These are phyloP conservation scores for Diachrysia chrysitis DNA, from an alignment of 2,888 invertebrate genomes.

Conservation along the genomic window DNA sequence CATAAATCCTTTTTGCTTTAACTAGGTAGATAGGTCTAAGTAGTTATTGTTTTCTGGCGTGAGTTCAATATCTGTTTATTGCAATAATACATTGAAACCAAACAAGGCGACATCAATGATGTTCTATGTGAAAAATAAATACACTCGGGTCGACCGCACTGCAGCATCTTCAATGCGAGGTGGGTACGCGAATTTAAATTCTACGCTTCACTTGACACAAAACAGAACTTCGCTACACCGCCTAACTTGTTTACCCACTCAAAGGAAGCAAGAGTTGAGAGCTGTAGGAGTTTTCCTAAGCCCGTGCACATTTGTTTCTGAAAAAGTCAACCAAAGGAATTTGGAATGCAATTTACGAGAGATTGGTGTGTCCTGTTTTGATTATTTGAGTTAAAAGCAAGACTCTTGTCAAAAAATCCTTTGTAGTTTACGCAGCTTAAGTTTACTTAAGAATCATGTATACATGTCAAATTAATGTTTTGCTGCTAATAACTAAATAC, in stretches of 20 bases:
- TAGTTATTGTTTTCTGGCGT: neutral
- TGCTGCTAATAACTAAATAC: too few relatives aligned
- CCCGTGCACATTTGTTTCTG: slow-evolving; percentile 45
- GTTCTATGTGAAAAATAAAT: slow-evolving; percentile 48
- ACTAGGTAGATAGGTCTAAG: neutral
- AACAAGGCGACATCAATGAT: slow-evolving; percentile 27
- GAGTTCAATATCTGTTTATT: neutral
- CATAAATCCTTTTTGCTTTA: neutral
- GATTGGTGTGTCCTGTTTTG: slow-evolving; percentile 17
- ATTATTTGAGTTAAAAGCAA: neutral
- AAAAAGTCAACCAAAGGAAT: slow-evolving; percentile 50
- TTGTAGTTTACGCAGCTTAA: too few relatives aligned
- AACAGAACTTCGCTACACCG: slow-evolving; percentile 61
- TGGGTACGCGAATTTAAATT: slow-evolving; percentile 58
- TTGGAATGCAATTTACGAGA: slow-evolving; percentile 37
- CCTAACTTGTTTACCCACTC: slow-evolving; percentile 64
- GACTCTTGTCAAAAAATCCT: neutral
- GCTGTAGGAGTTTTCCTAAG: slow-evolving; percentile 59
- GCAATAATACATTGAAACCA: slow-evolving; percentile 9
- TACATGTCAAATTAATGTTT: too few relatives aligned
- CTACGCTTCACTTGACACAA: slow-evolving; percentile 61
- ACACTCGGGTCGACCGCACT: slow-evolving; percentile 51
- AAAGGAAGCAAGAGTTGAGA: slow-evolving; percentile 61
- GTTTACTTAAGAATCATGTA: too few relatives aligned
- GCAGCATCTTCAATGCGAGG: slow-evolving; percentile 37